A percentile compares a stretch with the other conserved stretches of the same genome.
Evolutionary conservation across 2,888 invertebrate species (phyloP).

Genomic region (Morpho achilles): DNA sequence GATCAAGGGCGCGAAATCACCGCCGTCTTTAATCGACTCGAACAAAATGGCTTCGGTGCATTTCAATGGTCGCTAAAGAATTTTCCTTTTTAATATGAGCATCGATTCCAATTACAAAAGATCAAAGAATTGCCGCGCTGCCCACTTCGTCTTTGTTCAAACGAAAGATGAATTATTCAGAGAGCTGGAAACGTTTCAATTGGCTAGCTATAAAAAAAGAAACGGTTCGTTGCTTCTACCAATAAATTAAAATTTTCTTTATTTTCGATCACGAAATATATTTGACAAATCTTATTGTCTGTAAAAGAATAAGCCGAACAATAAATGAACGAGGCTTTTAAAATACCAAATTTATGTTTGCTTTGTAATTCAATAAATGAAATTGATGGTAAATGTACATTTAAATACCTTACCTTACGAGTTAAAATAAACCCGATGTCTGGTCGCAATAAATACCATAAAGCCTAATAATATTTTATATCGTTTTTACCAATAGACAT

Average conservation of each 20-base stretch:
- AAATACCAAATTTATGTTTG: too few species aligned
- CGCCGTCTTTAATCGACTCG: slow-evolving; percentile 63
- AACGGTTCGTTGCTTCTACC: slow-evolving; percentile 77
- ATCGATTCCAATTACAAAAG: slow-evolving; percentile 80
- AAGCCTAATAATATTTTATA: too few species aligned
- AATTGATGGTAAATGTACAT: too few species aligned
- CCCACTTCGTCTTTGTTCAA: slow-evolving; percentile 79
- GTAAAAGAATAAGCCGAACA: slow-evolving; percentile 8
- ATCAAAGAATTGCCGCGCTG: slow-evolving; percentile 79
- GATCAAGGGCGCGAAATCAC: slow-evolving; percentile 51
- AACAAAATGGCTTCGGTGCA: slow-evolving; percentile 73
- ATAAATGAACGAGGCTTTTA: background rate
- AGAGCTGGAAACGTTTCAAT: slow-evolving; percentile 79
- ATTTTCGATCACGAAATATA: slow-evolving; percentile 61
- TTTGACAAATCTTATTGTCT: slow-evolving; percentile 36
- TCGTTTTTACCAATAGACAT: too few species aligned
- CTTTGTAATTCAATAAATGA: too few species aligned
- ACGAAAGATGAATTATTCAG: slow-evolving; percentile 79
- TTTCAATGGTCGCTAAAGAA: slow-evolving; percentile 70
- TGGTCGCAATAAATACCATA: too few species aligned
- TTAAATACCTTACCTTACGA: too few species aligned
- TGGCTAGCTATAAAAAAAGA: slow-evolving; percentile 78
- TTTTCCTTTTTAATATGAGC: slow-evolving; percentile 78
- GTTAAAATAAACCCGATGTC: too few species aligned
- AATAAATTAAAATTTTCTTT: slow-evolving; percentile 76